These are phyloP conservation scores for Epirrhoe alternata DNA, from an alignment of 2,888 invertebrate genomes.

Conservation along the genomic window DNA sequence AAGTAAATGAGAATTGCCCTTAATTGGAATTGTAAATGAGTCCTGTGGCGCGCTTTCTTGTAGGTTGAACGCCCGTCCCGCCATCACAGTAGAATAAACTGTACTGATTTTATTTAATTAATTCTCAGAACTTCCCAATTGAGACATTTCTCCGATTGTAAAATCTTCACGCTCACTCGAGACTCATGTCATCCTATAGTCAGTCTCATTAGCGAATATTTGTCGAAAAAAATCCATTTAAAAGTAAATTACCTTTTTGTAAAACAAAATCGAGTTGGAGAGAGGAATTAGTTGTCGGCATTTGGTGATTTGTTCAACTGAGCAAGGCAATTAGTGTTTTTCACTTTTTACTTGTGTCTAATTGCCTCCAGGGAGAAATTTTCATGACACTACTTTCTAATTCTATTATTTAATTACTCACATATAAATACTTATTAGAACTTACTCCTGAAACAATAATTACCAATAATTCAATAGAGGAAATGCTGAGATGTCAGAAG, in stretches of 20 bases:
- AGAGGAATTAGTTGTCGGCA: constrained; percentile 48
- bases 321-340: constrained; percentile 44
- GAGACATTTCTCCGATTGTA: constrained; percentile 64
- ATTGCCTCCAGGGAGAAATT: constrained; percentile 26
- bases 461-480: too few relatives aligned
- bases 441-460: too few relatives aligned
- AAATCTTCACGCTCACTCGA: constrained; percentile 57
- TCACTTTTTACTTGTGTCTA: constrained; percentile 38
- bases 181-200: constrained; percentile 52
- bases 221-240: constrained; percentile 50
- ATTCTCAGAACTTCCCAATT: constrained; percentile 68
- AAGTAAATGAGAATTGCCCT: constrained; percentile 82
- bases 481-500: too few relatives aligned
- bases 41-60: constrained; percentile 80
- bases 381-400: constrained; percentile 1
- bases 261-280: constrained; percentile 46
- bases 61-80: constrained; percentile 73
- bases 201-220: constrained; percentile 51
- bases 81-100: constrained; percentile 80
- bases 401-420: neutral
- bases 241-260: constrained; percentile 55
- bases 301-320: constrained; percentile 46
- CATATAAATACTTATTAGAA: neutral
- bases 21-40: constrained; percentile 84
- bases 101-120: constrained; percentile 83